phyloP scores from a whole-genome alignment of 2,113 vertebrate species.

The Mugil cephalus region DNA sequence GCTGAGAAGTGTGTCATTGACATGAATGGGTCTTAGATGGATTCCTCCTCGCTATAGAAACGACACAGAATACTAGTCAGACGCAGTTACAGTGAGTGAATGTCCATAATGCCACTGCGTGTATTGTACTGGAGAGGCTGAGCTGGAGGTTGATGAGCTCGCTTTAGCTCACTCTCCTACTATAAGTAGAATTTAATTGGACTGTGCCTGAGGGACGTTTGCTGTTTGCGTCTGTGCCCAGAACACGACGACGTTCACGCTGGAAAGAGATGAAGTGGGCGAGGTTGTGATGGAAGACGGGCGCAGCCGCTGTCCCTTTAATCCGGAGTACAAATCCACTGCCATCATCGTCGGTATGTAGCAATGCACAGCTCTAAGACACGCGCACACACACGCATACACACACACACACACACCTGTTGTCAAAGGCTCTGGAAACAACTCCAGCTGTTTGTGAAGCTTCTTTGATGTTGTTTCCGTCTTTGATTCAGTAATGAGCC shows the following conservation, averaged over 20 bases:
- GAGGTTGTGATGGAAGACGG: constrained; percentile 91
- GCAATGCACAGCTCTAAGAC: neutral
- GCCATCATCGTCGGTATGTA: constrained; percentile 94
- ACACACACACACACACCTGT: neutral
- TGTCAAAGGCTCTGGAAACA: constrained; percentile 16
- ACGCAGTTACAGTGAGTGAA: neutral
- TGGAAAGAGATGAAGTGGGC: constrained; percentile 83
- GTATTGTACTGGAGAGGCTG: constrained; percentile 9
- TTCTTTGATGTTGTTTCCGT: constrained; percentile 31
- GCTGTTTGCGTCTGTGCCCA: constrained; percentile 67
- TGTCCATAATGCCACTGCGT: neutral
- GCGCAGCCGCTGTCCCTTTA: constrained; percentile 94
- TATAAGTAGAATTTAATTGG: constrained; percentile 48
- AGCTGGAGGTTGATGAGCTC: constrained; percentile 28
- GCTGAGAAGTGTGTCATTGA: too few relatives aligned
- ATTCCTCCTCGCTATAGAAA: too few relatives aligned
- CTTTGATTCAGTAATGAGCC: constrained; percentile 61
- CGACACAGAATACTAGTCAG: constrained; percentile 4
- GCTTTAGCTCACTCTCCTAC: constrained; percentile 33
- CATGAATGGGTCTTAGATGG: too few relatives aligned
- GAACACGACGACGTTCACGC: constrained; percentile 88
- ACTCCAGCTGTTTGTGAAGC: constrained; percentile 19
- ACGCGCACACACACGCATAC: neutral
- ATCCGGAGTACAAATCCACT: constrained; percentile 95
- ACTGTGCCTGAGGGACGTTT: constrained; percentile 51